Base-by-base conservation (phyloP, 2,113 vertebrate species). In the Chloropsis cyanopogon region DNA sequence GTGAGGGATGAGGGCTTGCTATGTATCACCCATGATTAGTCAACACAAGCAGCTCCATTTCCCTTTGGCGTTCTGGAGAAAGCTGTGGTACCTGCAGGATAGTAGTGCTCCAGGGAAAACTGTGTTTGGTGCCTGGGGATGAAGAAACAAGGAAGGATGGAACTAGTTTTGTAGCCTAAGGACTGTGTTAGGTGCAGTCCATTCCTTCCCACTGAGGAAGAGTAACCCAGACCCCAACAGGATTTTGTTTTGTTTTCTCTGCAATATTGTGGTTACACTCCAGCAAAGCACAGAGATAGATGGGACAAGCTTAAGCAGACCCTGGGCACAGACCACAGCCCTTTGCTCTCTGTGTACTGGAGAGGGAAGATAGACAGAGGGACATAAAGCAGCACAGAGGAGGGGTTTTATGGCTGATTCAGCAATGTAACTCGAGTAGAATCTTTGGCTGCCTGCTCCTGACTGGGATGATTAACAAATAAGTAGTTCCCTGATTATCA, bases 401-500 rank as follows among this genome's bases (percentile, higher is more conserved):
- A 91, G 41, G 20, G 1, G 0, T 0, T n/a, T 71, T 75, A 72
- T 71, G 72, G 56, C 87, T 85, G 78, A 87, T 76, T 82, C 82
- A 87, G 73, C 78, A 68, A 29, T 1, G 8, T 82, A 79, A 65
- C 50, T 91, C 37, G 8, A 35, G 70, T 18, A 79, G 63, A 72
- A 61, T 65, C 88, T 82, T 66, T 85, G 85, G 66, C 90, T 93
- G 75, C 70, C 63, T 2, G 3, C 25, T 90, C 57, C 49, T 53
- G 26, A 57, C 46, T n/a, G 12, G 37, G 37, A 11, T 61, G 22
- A 60, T 69, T 75, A 85, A 50, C 37, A 90, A 94, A 90, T 93
- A 94, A 90, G 66, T 44, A 60, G 49, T 57, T 76, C 73, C 46
- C 53, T 39, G n/a, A 72, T 69, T 92, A 95, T 88, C 85, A 88